A percentile compares a stretch with the other conserved stretches of the same genome.
Conservation (phyloP, 2,888 invertebrate species). For the Diplolepis rosae region DNA sequence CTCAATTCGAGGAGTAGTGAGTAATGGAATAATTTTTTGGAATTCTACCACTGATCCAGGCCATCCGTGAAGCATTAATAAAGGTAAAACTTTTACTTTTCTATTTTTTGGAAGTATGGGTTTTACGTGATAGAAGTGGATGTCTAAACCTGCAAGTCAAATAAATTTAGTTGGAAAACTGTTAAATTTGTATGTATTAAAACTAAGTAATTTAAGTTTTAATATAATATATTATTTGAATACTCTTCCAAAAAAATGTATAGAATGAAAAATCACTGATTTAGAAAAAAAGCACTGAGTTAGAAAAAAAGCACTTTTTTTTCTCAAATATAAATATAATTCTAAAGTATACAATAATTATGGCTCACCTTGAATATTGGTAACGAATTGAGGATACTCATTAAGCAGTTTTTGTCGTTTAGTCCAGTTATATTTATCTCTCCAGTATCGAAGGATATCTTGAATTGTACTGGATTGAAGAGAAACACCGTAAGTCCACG, state of each 20-base stretch:
- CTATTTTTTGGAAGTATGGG: slow-evolving; percentile 73
- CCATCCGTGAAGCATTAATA: slow-evolving; percentile 89
- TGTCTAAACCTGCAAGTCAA: slow-evolving; percentile 79
- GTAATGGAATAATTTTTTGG: slow-evolving; percentile 82
- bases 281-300: neutral
- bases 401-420: slow-evolving; percentile 83
- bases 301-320: slow-evolving; percentile 7
- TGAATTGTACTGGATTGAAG: slow-evolving; percentile 80
- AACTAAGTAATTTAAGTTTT: too few species aligned
- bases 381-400: slow-evolving; percentile 83
- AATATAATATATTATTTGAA: too few species aligned
- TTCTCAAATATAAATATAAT: neutral
- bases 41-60: slow-evolving; percentile 89
- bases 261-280: too few species aligned
- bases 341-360: neutral
- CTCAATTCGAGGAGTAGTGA: slow-evolving; percentile 76
- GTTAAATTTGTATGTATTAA: too few species aligned
- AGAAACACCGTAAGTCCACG: slow-evolving; percentile 90
- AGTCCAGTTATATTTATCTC: slow-evolving; percentile 82
- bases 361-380: slow-evolving; percentile 81
- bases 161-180: too few species aligned
- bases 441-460: slow-evolving; percentile 86
- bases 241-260: too few species aligned
- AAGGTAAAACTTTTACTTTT: slow-evolving; percentile 77
- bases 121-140: slow-evolving; percentile 85